phyloP scores from a whole-genome alignment of 2,113 vertebrate species.

The Euleptes europaea region DNA sequence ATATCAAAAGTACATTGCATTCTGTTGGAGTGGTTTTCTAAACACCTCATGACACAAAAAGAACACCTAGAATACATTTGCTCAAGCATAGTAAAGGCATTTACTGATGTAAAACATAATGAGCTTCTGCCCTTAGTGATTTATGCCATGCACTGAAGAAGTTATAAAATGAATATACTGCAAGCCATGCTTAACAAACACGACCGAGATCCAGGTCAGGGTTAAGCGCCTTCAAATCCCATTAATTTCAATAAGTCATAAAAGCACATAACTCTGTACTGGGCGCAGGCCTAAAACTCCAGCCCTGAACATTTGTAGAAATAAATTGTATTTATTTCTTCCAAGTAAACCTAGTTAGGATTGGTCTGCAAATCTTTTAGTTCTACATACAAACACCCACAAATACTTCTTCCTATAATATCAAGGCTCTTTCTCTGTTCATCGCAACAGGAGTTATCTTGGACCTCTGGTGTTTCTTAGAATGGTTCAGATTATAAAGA shows the following conservation, averaged over 20 bases:
- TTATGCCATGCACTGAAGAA: conserved; percentile 57
- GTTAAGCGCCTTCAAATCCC: background rate
- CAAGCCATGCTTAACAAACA: conserved; percentile 48
- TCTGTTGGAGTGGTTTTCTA: too few species aligned
- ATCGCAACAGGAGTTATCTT: too few species aligned
- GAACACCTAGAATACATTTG: conserved; percentile 62
- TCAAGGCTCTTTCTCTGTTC: too few species aligned
- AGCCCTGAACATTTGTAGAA: background rate
- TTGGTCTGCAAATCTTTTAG: conserved; percentile 32
- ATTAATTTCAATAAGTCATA: background rate
- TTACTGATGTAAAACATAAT: conserved; percentile 67
- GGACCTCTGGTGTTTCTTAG: conserved; percentile 24
- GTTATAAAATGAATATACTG: conserved; percentile 56
- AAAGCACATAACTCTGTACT: background rate
- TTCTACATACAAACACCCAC: conserved; percentile 43
- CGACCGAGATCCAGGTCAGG: background rate
- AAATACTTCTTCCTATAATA: too few species aligned
- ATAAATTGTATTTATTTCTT: background rate
- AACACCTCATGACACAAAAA: conserved; percentile 41
- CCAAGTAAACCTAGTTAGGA: conserved; percentile 9
- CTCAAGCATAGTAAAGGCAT: conserved; percentile 64
- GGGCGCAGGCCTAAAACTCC: background rate
- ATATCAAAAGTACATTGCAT: conserved; percentile 34
- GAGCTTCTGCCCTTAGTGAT: conserved; percentile 59
- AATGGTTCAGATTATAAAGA: conserved; percentile 12